Base-by-base conservation (phyloP, 2,888 invertebrate genomes). In the Portevinia maculata region DNA sequence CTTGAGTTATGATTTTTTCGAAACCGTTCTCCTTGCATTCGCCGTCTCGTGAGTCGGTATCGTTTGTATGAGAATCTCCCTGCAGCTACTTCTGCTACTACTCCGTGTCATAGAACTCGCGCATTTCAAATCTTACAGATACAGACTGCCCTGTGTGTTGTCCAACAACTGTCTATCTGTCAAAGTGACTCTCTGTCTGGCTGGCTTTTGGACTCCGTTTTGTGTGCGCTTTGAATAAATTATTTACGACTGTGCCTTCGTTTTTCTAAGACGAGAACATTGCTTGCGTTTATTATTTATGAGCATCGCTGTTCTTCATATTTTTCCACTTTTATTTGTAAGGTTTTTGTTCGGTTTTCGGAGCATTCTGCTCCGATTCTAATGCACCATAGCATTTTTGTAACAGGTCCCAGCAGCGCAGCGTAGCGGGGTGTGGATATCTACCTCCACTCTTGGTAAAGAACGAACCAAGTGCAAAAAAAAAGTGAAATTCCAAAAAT, bases 261-360 rank as follows among this genome's bases (percentile, higher is more conserved):
- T 65, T 71, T 76, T 71, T 76, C 81, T 76, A 60, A 83, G 65
- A 83, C 69, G 59, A 46, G 24, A 78, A 60, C 78, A 83, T 83
- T 83, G 83, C 71, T 78, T 78, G 73, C 83, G 71, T 67, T 83
- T 78, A 83, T 83, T 83, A 83, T 83, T 83, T 83, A 83, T 83
- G 83, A 67, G 62, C 70, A 46, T 48, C 75, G 59, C 64, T 76
- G 64, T 62, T 79, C 44, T 59, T 65, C 64, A 64, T 70, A 59
- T 37, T 41, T 44, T 55, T 60, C 60, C 8, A 7, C n/a, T 9
- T 8, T 55, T 9, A 34, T 32, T 74, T 19, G 21, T 11, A 9
- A 2, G 7, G 6, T 39, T 15, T 39, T 39, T 3, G 1, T n/a
- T n/a, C 6, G 8, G 46, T 34, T 52, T 59, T 46, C 24, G 24